Percentiles rank a stretch among this genome's conserved stretches.
These are phyloP conservation scores for Zoanthus sansibaricus DNA, from an alignment of 92 coral and sea anemone species.

Conservation along the genomic window DNA sequence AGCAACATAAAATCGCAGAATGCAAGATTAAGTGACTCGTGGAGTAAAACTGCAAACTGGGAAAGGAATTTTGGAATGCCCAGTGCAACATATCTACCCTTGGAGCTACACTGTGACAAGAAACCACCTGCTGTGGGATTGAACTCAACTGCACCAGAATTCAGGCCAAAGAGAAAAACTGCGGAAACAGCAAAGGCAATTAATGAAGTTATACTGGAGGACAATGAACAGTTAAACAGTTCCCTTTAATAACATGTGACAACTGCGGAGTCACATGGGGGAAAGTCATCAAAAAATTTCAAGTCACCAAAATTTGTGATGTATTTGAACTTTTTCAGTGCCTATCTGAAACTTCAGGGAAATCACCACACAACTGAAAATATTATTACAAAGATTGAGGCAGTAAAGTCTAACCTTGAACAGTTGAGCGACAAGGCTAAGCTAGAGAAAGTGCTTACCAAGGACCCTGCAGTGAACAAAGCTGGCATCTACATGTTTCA, in stretches of 20 bases:
- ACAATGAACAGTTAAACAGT: conserved; percentile 1
- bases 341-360: conserved; percentile 11
- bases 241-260: neutral
- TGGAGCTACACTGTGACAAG: conserved; percentile 25
- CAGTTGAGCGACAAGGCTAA: conserved; percentile 21
- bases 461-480: conserved; percentile 8
- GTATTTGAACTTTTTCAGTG: conserved; percentile 4
- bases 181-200: conserved; percentile 21
- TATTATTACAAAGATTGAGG: conserved; percentile 19
- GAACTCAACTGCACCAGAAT: conserved; percentile 20
- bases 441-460: conserved; percentile 22
- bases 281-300: neutral
- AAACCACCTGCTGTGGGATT: neutral
- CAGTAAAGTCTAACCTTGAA: conserved; percentile 22
- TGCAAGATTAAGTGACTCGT: neutral
- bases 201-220: conserved; percentile 7
- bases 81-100: conserved; percentile 49
- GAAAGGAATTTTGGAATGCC: conserved; percentile 34
- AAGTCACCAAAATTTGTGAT: conserved; percentile 22
- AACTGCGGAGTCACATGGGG: conserved; percentile 8
- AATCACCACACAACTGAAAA: conserved; percentile 34
- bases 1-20: neutral
- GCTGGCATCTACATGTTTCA: conserved; percentile 23
- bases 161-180: conserved; percentile 5
- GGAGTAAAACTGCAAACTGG: conserved; percentile 32